Evolutionary conservation across 2,888 invertebrate genomes (phyloP), one percentile per base, ranked within the genome.

Genomic region (Sympetrum striolatum): DNA sequence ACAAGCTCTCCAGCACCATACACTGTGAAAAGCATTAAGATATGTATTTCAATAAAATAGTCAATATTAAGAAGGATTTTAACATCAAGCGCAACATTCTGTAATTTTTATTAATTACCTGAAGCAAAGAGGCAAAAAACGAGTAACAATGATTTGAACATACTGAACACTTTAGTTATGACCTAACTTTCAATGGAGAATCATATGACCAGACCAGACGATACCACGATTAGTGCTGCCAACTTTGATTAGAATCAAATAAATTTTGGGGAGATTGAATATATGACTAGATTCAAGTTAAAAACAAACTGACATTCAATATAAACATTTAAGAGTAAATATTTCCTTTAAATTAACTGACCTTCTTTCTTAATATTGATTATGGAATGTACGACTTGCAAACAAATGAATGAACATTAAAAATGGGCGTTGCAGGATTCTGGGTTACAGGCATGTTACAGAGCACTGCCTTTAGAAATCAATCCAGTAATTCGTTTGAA

Each of bases 1-100:
- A 95, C 95, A 91, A 98, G 95, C 93, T 97, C 96, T 81, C 96
- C 96, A 91, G 93, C 94, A 82, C 95, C 96, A 37, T 86, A 86
- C 35, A 86, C 86, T 86, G 31, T 53, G 22, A 35, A 86, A 64
- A 18, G 53, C 8, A 15, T 8, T 15, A 31, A 60, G n/a, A 37
- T 37, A 35, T n/a, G n/a, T n/a, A 37, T 25, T 37, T 39, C 64
- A 48, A 80, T 18, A 39, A 22, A 39, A 22, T 2, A 39, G 37
- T 18, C 1, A 22, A 22, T 1, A 79, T 31, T 4, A 79, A 8
- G 8, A 0, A 15, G 3, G 2, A 35, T 31, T 8, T 79, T 25
- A 12, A 25, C 25, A 15, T 25, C 0, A 73, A 12, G 14, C 0
- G 18, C 31, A 73, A 12, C 3, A 31, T 25, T 44, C 53, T 48